These are phyloP conservation scores for Sorex araneus DNA, from an alignment of 2,113 vertebrate genomes.

Conservation along the genomic window DNA sequence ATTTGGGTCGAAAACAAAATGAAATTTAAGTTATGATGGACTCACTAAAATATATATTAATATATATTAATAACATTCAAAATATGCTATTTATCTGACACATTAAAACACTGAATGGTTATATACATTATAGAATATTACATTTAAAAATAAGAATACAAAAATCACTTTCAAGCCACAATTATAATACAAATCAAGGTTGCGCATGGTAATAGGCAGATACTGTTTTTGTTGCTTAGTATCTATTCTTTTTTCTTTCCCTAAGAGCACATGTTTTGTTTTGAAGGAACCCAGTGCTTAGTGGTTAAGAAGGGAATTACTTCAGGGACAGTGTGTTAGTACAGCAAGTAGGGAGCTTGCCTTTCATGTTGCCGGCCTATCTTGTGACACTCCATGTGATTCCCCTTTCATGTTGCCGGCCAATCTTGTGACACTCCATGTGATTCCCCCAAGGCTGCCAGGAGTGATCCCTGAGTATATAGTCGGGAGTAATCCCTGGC, in stretches of 20 bases:
- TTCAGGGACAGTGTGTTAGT: no score
- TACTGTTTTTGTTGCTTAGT: background rate
- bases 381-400: no score
- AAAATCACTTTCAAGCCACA: background rate
- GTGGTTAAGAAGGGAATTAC: no score
- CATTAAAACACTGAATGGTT: conserved; percentile 2
- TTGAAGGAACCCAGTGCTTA: conserved; percentile 8
- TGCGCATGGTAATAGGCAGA: background rate
- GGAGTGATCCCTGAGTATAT: no score
- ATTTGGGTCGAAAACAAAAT: no score
- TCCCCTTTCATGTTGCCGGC: no score
- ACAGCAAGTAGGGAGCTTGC: no score
- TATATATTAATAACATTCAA: conserved; percentile 9
- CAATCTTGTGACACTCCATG: no score
- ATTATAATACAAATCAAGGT: conserved; percentile 38
- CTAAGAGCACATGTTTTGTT: background rate
- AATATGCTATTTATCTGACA: background rate
- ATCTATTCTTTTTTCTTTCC: background rate
- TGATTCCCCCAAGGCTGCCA: no score
- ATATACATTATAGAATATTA: background rate
- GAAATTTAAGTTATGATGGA: conserved; percentile 43
- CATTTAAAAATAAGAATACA: conserved; percentile 38
- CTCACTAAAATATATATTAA: conserved; percentile 53
- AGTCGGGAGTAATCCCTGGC: no score
- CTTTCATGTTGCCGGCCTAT: no score